These are phyloP conservation scores for Sycophaga agraensis DNA, from an alignment of 1,140 invertebrate genomes.

Conservation along the genomic window DNA sequence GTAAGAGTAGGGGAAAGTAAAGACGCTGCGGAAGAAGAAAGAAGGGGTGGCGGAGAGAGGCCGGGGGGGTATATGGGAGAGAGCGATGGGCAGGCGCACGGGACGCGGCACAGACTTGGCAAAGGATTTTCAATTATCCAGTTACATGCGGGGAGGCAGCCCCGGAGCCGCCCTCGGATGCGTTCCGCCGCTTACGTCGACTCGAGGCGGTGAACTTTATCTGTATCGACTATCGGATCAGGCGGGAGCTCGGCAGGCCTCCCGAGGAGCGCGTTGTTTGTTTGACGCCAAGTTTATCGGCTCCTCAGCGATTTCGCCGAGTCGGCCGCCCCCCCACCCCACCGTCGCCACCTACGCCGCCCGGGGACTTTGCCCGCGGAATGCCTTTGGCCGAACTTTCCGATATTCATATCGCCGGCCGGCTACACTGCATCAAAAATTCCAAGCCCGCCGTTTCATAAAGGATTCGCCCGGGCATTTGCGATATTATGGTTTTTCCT, in stretches of 20 bases:
- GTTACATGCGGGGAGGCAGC: constrained; percentile 3
- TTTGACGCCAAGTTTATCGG: constrained; percentile 49
- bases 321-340: constrained; percentile 32
- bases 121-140: constrained; percentile 29
- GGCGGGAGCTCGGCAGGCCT: background rate
- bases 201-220: background rate
- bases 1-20: background rate
- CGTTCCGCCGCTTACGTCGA: constrained; percentile 12
- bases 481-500: constrained; percentile 46
- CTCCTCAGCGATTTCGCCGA: constrained; percentile 47
- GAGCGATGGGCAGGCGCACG: background rate
- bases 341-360: background rate
- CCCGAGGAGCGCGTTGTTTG: constrained; percentile 36
- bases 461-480: constrained; percentile 52
- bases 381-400: constrained; percentile 55
- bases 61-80: background rate
- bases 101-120: background rate
- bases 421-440: constrained; percentile 49
- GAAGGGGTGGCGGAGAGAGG: background rate
- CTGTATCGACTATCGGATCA: constrained; percentile 35
- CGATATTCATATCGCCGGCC: constrained; percentile 50
- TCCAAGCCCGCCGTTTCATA: constrained; percentile 51
- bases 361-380: constrained; percentile 29
- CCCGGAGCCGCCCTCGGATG: background rate
- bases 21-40: background rate